Percentiles rank a stretch among this genome's conserved stretches.
phyloP scores from a whole-genome alignment of 2,888 invertebrate genomes.

The Macropis europaea region DNA sequence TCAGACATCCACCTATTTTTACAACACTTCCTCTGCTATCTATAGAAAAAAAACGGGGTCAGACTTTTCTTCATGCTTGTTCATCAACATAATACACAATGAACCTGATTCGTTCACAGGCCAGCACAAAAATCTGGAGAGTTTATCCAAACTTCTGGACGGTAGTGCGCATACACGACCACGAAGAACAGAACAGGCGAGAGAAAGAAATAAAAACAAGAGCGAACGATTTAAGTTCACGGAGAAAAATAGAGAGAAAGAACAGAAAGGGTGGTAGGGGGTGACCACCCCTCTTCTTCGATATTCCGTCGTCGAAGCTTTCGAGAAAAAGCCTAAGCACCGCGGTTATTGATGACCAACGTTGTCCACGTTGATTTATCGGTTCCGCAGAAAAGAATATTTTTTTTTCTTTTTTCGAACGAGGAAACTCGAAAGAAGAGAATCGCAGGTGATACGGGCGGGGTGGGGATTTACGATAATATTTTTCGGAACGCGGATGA shows the following conservation, averaged over 20 bases:
- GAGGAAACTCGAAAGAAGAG: constrained; percentile 17
- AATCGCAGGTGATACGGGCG: constrained; percentile 41
- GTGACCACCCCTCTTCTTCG: constrained; percentile 25
- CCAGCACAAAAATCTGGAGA: no score
- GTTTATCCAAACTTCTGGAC: no score
- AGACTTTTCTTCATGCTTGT: no score
- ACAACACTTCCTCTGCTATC: no score
- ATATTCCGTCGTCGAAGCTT: constrained; percentile 46
- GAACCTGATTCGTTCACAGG: no score
- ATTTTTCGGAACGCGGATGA: constrained; percentile 34
- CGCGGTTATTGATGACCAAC: constrained; percentile 59
- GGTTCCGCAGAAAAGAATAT: constrained; percentile 55
- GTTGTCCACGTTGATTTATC: constrained; percentile 58
- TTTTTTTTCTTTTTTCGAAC: no score
- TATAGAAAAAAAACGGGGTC: no score
- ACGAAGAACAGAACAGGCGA: not conserved
- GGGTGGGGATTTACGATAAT: constrained; percentile 56
- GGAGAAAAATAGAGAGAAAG: not conserved
- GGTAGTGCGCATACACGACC: no score
- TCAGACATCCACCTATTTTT: no score
- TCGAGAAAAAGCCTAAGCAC: constrained; percentile 56
- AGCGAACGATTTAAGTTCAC: no score
- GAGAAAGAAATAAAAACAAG: not conserved
- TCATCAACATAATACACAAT: no score
- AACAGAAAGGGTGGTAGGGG: not conserved